phyloP scores from a whole-genome alignment of 2,113 vertebrate genomes.

The Orthochromis malagaraziensis region DNA sequence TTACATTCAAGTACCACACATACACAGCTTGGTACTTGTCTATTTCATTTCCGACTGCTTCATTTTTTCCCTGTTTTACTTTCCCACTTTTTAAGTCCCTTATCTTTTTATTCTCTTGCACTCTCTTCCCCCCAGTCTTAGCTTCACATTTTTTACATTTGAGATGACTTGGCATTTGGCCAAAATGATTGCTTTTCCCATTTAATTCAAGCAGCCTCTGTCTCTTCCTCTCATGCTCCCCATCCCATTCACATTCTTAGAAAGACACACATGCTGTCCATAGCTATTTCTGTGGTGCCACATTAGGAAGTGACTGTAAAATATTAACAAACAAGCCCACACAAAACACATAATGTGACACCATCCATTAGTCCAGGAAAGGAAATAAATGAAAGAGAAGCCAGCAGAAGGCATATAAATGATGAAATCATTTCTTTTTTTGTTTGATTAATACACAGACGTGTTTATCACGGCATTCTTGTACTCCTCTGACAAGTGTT shows the following conservation, averaged over 20 bases:
- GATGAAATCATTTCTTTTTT: neutral
- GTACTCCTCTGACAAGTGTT: neutral
- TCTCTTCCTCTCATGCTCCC: neutral
- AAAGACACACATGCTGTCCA: neutral
- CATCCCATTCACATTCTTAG: neutral
- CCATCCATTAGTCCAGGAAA: neutral
- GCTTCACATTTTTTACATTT: neutral
- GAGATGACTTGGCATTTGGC: constrained; percentile 9
- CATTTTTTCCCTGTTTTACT: neutral
- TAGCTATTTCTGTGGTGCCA: neutral
- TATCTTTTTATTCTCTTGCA: neutral
- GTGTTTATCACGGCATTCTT: neutral
- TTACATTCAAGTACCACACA: neutral
- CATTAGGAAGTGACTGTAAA: neutral
- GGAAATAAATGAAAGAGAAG: neutral
- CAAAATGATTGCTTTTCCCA: constrained; percentile 33
- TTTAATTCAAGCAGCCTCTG: neutral
- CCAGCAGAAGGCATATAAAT: neutral
- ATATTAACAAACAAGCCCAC: constrained; percentile 6
- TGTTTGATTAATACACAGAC: neutral
- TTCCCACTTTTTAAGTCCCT: neutral
- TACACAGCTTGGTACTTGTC: neutral
- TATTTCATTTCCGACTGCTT: neutral
- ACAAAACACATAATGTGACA: neutral
- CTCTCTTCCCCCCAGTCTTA: neutral